Percentiles rank a stretch among this genome's conserved stretches.
phyloP scores from a whole-genome alignment of 2,797 vertebrate species.

The Enteromius unitaeniatus region DNA sequence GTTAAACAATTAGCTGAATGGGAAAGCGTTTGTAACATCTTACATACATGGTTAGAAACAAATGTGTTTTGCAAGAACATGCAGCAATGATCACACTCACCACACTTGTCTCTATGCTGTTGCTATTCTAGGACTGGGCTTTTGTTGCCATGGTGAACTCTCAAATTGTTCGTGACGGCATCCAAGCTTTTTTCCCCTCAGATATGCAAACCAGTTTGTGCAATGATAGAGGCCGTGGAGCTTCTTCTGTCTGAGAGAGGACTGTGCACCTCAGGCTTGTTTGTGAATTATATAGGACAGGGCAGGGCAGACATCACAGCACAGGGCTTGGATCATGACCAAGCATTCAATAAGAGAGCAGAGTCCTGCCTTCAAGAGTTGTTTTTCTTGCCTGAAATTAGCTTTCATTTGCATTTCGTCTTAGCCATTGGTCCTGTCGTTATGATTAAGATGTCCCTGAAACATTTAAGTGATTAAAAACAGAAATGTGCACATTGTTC shows the following conservation, averaged over 20 bases:
- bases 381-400: slow-evolving; percentile 31
- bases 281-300: slow-evolving; percentile 43
- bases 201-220: slow-evolving; percentile 41
- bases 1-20: slow-evolving; percentile 14
- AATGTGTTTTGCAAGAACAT: slow-evolving; percentile 47
- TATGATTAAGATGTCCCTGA: slow-evolving; percentile 4
- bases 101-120: slow-evolving; percentile 61
- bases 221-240: slow-evolving; percentile 25
- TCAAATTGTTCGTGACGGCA: slow-evolving; percentile 63
- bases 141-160: slow-evolving; percentile 73
- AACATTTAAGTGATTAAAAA: slow-evolving; percentile 17
- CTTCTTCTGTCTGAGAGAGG: slow-evolving; percentile 21
- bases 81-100: slow-evolving; percentile 56
- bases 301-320: slow-evolving; percentile 13
- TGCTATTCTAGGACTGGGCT: slow-evolving; percentile 74
- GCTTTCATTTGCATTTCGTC: slow-evolving; percentile 13
- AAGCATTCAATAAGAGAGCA: slow-evolving; percentile 12
- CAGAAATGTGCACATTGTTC: slow-evolving; percentile 8
- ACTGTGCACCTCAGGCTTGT: slow-evolving; percentile 29
- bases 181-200: slow-evolving; percentile 50
- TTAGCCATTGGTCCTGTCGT: neutral
- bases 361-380: slow-evolving; percentile 25
- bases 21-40: neutral
- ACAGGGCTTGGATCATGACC: slow-evolving; percentile 35
- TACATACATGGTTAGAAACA: slow-evolving; percentile 26